Base-by-base conservation (phyloP, 2,888 invertebrate genomes). In the Eudasyphora cyanicolor region DNA sequence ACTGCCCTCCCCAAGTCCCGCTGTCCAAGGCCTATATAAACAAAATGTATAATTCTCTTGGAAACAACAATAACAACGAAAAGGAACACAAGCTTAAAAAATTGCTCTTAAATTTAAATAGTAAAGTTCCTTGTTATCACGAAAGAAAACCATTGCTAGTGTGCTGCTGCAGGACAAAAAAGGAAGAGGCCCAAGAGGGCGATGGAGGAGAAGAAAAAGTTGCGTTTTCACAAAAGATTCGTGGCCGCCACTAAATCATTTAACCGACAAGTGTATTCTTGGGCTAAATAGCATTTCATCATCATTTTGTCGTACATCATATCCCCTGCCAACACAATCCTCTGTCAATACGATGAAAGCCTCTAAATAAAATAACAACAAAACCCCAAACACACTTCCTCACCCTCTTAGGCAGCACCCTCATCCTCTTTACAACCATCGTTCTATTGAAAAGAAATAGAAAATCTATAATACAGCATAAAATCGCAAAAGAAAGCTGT, bases 301-400 rank as follows among this genome's bases (percentile, higher is more conserved):
- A 80, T 70, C 77, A 77, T 62, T 62, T 21, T 7, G 67, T n/a
- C 51, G 73, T 79, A 82, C 76, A 79, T 82, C 71, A 76, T 76
- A 45, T 45, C 54, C n/a, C 45, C 19, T 57, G 62, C 29, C 21
- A 14, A 51, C 67, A 69, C 6, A 69, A 57, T 62, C 79, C 69
- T 75, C 27, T 80, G 62, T 77, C 83, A 80, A 78, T 80, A 75
- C 69, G 76, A 76, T 71, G 76, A 79, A 80, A 79, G 79, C 73
- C 69, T 49, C 57, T 76, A 51, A 42, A 82, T 49, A 74, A 83
- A 76, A 75, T 74, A 83, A 79, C 32, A 70, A 70, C 62, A 77
- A 42, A 69, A 74, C 19, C 19, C 51, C 5, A 7, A 1, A 8
- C 32, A 17, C 64, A 19, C 64, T 4, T 19, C 35, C 24, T 17